Evolutionary conservation across 2,888 invertebrate genomes (phyloP).

Genomic region (Pyrgus malvae): DNA sequence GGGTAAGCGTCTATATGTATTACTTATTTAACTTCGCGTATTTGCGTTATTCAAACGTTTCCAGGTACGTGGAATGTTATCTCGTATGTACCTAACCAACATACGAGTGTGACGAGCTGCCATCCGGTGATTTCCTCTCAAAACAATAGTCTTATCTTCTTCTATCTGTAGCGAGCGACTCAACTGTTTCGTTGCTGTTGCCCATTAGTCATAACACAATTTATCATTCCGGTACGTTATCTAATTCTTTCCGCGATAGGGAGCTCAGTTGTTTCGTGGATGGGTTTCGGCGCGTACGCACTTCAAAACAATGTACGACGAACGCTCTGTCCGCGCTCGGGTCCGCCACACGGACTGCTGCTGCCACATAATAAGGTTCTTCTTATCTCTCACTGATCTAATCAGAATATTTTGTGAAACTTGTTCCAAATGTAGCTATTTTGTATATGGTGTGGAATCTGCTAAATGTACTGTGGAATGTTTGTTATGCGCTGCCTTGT

Average conservation of each 20-base stretch:
- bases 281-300: constrained; percentile 37
- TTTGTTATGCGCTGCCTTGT: no score
- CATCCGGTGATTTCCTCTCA: constrained; percentile 34
- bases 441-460: no score
- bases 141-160: constrained; percentile 41
- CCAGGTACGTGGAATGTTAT: no score
- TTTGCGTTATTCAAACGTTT: neutral
- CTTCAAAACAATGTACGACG: constrained; percentile 31
- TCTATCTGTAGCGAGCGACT: constrained; percentile 35
- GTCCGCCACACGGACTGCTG: constrained; percentile 30
- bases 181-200: constrained; percentile 44
- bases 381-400: neutral
- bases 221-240: constrained; percentile 60
- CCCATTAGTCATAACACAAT: constrained; percentile 59
- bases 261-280: constrained; percentile 36
- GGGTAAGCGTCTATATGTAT: constrained; percentile 32
- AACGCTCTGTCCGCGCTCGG: constrained; percentile 36
- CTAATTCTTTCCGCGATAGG: constrained; percentile 50
- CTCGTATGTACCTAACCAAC: no score
- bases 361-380: constrained; percentile 36
- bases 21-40: neutral
- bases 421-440: no score
- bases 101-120: no score
- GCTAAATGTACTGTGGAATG: no score
- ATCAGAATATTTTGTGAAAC: no score